A percentile compares a stretch with the other conserved stretches of the same genome.
Evolutionary conservation across 2,888 invertebrate genomes (phyloP).

Genomic region (Phoronis australis): DNA sequence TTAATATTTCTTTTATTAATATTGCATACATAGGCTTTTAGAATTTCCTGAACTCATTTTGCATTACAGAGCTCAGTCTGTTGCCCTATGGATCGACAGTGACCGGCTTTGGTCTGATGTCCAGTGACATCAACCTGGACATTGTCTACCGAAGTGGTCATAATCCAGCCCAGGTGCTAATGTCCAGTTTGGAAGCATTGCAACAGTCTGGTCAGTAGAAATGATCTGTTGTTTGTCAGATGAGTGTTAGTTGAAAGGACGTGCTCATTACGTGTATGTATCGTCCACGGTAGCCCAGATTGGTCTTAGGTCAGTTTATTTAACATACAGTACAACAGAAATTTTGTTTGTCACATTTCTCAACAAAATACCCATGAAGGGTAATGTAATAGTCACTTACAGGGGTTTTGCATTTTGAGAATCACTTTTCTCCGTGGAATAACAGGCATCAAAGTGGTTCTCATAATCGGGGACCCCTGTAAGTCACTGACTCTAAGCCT

Average conservation of each 20-base stretch:
- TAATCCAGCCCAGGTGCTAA: constrained; percentile 20
- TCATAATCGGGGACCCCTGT: no score
- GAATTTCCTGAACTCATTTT: no score
- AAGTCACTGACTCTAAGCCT: no score
- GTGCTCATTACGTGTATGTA: background rate
- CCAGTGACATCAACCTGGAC: constrained; percentile 53
- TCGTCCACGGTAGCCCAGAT: background rate
- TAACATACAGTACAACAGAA: background rate
- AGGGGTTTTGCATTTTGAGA: no score
- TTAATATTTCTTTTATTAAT: no score
- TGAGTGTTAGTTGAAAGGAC: no score
- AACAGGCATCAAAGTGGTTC: no score
- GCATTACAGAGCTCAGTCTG: constrained; percentile 28
- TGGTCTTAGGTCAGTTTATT: background rate
- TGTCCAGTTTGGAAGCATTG: constrained; percentile 19
- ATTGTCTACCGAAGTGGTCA: constrained; percentile 25
- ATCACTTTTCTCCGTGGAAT: no score
- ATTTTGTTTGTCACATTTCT: background rate
- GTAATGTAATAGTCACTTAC: no score
- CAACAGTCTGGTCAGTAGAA: constrained; percentile 19
- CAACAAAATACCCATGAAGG: background rate
- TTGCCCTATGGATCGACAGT: constrained; percentile 54
- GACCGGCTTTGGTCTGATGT: constrained; percentile 50
- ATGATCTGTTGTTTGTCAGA: no score
- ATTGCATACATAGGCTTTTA: no score